phyloP scores from a whole-genome alignment of 2,888 invertebrate species.

The Digitonthophagus gazella region DNA sequence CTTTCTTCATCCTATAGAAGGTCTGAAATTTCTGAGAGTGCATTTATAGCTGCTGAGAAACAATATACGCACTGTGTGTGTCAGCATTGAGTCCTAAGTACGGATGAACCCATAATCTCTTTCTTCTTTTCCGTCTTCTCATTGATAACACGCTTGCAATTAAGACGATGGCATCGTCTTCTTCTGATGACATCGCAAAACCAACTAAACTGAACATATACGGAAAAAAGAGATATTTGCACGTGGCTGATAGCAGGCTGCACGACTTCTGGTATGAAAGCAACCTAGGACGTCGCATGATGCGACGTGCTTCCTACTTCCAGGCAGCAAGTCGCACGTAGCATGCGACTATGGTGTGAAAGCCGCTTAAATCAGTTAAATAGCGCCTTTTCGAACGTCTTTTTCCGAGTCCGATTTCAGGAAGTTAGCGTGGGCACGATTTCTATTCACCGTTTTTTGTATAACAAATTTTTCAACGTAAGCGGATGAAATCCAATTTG shows the following conservation, averaged over 20 bases:
- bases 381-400: too few relatives aligned
- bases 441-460: too few relatives aligned
- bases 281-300: constrained; percentile 2
- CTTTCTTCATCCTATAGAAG: constrained; percentile 6
- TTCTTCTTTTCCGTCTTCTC: constrained; percentile 11
- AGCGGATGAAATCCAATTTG: too few relatives aligned
- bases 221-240: constrained; percentile 18
- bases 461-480: too few relatives aligned
- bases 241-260: background rate
- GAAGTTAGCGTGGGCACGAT: too few relatives aligned
- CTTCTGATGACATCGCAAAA: constrained; percentile 19
- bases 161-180: constrained; percentile 18
- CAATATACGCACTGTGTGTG: constrained; percentile 9
- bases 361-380: constrained; percentile 5
- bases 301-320: constrained; percentile 17
- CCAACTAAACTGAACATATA: constrained; percentile 1
- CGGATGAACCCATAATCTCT: constrained; percentile 14
- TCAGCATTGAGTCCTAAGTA: constrained; percentile 15
- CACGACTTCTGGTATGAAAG: constrained; percentile 7
- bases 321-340: too few relatives aligned
- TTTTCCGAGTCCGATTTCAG: too few relatives aligned
- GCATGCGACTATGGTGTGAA: constrained; percentile 20
- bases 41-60: constrained; percentile 15
- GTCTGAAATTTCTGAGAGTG: constrained; percentile 10
- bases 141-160: constrained; percentile 12